Percentiles rank a stretch among this genome's conserved stretches.
These are phyloP conservation scores for Rhincodon typus DNA, from an alignment of 2,797 vertebrate species.

Conservation along the genomic window DNA sequence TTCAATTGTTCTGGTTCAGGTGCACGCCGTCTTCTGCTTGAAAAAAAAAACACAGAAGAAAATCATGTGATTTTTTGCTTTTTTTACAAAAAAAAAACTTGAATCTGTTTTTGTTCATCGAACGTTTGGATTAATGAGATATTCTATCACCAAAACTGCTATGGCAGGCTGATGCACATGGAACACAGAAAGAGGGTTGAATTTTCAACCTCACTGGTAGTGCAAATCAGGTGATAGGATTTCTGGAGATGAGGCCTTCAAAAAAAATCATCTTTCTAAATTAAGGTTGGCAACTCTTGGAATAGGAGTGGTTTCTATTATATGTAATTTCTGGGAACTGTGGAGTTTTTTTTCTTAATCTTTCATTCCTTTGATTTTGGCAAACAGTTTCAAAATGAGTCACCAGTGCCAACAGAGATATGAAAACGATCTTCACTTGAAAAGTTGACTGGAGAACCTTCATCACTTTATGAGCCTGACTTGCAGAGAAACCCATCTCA, in stretches of 20 bases:
- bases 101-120: neutral
- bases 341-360: neutral
- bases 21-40: too few species aligned
- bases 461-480: neutral
- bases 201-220: neutral
- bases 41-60: neutral
- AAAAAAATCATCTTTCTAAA: too few species aligned
- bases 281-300: neutral
- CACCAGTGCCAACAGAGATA: neutral
- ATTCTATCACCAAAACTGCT: too few species aligned
- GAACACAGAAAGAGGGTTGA: neutral
- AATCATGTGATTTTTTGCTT: too few species aligned
- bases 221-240: neutral
- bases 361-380: conserved; percentile 26
- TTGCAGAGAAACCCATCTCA: too few species aligned
- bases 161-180: neutral
- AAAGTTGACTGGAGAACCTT: neutral
- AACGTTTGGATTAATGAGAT: neutral
- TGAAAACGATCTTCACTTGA: neutral
- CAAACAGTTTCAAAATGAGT: conserved; percentile 8
- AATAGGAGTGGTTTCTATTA: neutral
- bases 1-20: neutral
- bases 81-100: neutral
- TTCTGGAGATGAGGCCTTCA: neutral
- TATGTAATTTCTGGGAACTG: neutral